A percentile compares a stretch with the other conserved stretches of the same genome.
Evolutionary conservation across 2,113 vertebrate species (phyloP).

Genomic region (Odobenus rosmarus): DNA sequence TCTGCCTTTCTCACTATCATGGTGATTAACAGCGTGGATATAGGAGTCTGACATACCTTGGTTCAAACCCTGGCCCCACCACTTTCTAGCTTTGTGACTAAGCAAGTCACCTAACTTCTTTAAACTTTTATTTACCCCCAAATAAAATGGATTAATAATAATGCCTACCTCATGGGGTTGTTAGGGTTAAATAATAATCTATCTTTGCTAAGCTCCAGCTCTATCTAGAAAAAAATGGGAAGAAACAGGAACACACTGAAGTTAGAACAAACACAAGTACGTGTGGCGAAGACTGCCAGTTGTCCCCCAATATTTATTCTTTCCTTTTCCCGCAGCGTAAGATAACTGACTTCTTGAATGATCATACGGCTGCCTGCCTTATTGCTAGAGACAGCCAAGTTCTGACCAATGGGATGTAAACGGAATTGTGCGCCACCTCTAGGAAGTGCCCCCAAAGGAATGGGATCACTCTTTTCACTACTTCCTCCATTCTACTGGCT

Average conservation of each 20-base stretch:
- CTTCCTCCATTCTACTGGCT: not conserved
- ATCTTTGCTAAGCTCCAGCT: not conserved
- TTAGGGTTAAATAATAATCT: conserved; percentile 34
- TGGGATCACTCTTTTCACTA: not conserved
- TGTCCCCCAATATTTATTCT: not conserved
- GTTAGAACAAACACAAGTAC: not conserved
- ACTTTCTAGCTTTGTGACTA: not conserved
- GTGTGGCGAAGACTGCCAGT: not conserved
- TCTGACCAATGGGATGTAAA: not conserved
- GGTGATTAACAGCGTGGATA: not conserved
- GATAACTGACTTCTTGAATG: not conserved
- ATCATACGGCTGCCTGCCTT: not conserved
- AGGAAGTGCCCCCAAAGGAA: not conserved
- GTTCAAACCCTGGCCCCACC: not conserved
- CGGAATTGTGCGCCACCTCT: not conserved
- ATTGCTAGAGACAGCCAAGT: not conserved
- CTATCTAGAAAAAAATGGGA: not conserved
- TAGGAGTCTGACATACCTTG: not conserved
- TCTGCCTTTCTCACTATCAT: not conserved
- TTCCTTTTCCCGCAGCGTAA: not conserved
- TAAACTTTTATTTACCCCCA: not conserved
- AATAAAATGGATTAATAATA: not conserved
- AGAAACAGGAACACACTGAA: conserved; percentile 30
- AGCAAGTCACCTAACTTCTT: not conserved
- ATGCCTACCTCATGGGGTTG: not conserved